Evolutionary conservation across 2,888 invertebrate species (phyloP).

Genomic region (Mongoloraphidia duomilia): DNA sequence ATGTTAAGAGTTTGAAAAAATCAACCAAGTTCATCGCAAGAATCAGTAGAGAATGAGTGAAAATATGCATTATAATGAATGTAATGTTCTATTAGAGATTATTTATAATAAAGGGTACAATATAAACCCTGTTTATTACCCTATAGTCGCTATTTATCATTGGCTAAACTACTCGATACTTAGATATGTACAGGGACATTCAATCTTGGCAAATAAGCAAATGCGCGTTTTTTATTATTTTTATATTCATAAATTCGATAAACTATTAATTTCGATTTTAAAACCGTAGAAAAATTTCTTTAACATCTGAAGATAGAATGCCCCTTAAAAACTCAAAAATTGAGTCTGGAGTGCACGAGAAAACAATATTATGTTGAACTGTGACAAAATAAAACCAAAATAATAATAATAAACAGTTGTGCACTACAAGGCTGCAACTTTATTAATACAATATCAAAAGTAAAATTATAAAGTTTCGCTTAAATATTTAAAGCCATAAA

Average conservation of each 20-base stretch:
- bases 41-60: too few species aligned
- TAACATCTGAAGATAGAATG: not conserved
- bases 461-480: not conserved
- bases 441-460: too few species aligned
- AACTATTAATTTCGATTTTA: not conserved
- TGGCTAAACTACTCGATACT: slow-evolving; percentile 25
- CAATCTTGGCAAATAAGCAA: not conserved
- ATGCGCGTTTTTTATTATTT: not conserved
- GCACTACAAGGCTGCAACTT: not conserved
- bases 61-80: too few species aligned
- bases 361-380: not conserved
- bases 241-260: not conserved
- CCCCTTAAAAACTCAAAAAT: not conserved
- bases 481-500: not conserved
- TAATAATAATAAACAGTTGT: not conserved
- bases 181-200: slow-evolving; percentile 13
- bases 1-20: too few species aligned
- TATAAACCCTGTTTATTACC: slow-evolving; percentile 32
- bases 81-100: too few species aligned
- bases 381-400: not conserved
- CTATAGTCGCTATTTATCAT: slow-evolving; percentile 26
- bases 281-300: not conserved
- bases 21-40: too few species aligned
- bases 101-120: slow-evolving; percentile 23
- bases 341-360: not conserved